Percentiles rank a stretch among this genome's conserved stretches.
These are phyloP conservation scores for Ennomos fuscantarius DNA, from an alignment of 2,888 invertebrate species.

Conservation along the genomic window DNA sequence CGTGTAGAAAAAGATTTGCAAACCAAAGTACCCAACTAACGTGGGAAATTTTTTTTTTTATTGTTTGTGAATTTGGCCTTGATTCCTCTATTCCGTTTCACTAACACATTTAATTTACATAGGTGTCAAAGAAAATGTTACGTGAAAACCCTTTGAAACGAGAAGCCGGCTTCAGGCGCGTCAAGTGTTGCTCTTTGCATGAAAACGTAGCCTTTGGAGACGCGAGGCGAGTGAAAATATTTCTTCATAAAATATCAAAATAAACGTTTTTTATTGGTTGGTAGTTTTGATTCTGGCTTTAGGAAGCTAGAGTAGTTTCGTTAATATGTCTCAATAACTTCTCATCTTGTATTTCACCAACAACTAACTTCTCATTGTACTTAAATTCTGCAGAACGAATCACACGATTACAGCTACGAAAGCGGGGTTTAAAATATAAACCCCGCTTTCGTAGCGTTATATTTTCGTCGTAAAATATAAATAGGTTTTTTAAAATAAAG, in stretches of 20 bases:
- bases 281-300: background rate
- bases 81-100: background rate
- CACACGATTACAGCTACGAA: too few relatives aligned
- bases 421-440: too few relatives aligned
- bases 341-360: too few relatives aligned
- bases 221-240: background rate
- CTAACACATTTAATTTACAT: slow-evolving; percentile 3
- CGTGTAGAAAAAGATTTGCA: too few relatives aligned
- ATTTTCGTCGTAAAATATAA: too few relatives aligned
- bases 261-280: slow-evolving; percentile 1
- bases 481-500: too few relatives aligned
- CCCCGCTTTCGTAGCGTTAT: too few relatives aligned
- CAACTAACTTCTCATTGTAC: too few relatives aligned
- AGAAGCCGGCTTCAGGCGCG: slow-evolving; percentile 12
- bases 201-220: slow-evolving; percentile 8
- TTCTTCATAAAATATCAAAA: background rate
- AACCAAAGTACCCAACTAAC: too few relatives aligned
- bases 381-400: too few relatives aligned
- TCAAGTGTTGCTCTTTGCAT: slow-evolving; percentile 24
- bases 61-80: background rate
- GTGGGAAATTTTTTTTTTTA: background rate
- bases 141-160: slow-evolving; percentile 15
- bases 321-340: too few relatives aligned
- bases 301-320: too few relatives aligned
- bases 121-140: slow-evolving; percentile 12